A percentile compares a stretch with the other conserved stretches of the same genome.
These are phyloP conservation scores for Chaunax sp. DNA, from an alignment of 2,797 vertebrate genomes.

Conservation along the genomic window DNA sequence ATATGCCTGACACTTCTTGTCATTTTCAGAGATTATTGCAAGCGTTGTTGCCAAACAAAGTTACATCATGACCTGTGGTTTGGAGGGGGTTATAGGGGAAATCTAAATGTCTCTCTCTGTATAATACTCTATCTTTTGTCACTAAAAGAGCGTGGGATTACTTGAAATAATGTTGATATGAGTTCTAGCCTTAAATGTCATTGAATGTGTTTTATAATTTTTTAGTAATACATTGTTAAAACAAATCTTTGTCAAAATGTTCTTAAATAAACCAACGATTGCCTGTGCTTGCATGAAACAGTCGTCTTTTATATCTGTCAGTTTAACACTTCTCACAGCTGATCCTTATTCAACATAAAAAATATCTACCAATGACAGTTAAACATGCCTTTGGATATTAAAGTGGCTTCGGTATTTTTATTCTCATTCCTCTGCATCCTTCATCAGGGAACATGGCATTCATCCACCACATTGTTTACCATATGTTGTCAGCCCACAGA, in stretches of 20 bases:
- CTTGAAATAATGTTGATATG: constrained; percentile 36
- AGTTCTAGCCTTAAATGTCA: not conserved
- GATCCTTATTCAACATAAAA: too few relatives aligned
- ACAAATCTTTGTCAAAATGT: constrained; percentile 12
- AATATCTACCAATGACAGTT: not conserved
- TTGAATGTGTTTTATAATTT: constrained; percentile 12
- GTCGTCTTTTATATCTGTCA: not conserved
- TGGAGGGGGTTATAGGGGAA: constrained; percentile 38
- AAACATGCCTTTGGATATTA: not conserved
- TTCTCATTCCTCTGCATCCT: constrained; percentile 18
- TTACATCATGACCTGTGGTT: constrained; percentile 73
- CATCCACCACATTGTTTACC: constrained; percentile 62
- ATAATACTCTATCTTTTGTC: constrained; percentile 21
- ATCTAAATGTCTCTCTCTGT: constrained; percentile 45
- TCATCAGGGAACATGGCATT: constrained; percentile 35
- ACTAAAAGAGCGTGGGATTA: constrained; percentile 27
- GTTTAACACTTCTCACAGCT: not conserved
- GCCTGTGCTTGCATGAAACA: constrained; percentile 12
- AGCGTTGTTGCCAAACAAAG: constrained; percentile 65
- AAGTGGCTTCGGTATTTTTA: not conserved
- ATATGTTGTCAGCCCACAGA: constrained; percentile 76
- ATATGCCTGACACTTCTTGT: constrained; percentile 55
- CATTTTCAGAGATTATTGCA: constrained; percentile 56
- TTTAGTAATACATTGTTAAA: constrained; percentile 6
- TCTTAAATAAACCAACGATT: constrained; percentile 52